A percentile compares a stretch with the other conserved stretches of the same genome.
These are phyloP conservation scores for Sinodicranocentrus sp. DNA, from an alignment of 2,888 invertebrate species.

Conservation along the genomic window DNA sequence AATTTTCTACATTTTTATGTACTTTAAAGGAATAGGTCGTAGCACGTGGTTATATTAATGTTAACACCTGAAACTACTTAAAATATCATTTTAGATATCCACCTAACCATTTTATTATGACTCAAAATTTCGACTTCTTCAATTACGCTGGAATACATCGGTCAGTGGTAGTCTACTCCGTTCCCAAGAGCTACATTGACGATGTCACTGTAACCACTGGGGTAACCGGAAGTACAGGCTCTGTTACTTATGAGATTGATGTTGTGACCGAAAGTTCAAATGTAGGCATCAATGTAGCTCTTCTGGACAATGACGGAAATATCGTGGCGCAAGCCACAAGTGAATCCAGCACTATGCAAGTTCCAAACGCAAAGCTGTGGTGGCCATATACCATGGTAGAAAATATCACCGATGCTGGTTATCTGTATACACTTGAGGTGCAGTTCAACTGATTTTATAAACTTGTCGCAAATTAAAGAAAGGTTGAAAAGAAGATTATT, in stretches of 20 bases:
- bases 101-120: slow-evolving; percentile 84
- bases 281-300: slow-evolving; percentile 33
- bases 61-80: too few relatives aligned
- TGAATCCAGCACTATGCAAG: slow-evolving; percentile 82
- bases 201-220: slow-evolving; percentile 90
- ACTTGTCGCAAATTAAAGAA: too few relatives aligned
- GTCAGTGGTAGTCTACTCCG: slow-evolving; percentile 93
- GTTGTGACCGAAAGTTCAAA: slow-evolving; percentile 43
- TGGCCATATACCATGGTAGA: slow-evolving; percentile 94
- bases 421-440: slow-evolving; percentile 91
- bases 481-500: background rate
- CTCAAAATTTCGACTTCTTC: slow-evolving; percentile 96
- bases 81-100: slow-evolving; percentile 82
- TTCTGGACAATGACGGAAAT: slow-evolving; percentile 64
- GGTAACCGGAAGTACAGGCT: slow-evolving; percentile 83
- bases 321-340: slow-evolving; percentile 37
- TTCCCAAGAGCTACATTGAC: slow-evolving; percentile 89
- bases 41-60: too few relatives aligned
- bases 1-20: too few relatives aligned
- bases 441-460: background rate
- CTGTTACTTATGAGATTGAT: slow-evolving; percentile 51
- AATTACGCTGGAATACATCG: slow-evolving; percentile 98
- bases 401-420: slow-evolving; percentile 80
- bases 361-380: slow-evolving; percentile 90
- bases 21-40: too few relatives aligned